Base-by-base conservation (phyloP, 2,888 invertebrate species). In the Hirtodrosophila duncani region DNA sequence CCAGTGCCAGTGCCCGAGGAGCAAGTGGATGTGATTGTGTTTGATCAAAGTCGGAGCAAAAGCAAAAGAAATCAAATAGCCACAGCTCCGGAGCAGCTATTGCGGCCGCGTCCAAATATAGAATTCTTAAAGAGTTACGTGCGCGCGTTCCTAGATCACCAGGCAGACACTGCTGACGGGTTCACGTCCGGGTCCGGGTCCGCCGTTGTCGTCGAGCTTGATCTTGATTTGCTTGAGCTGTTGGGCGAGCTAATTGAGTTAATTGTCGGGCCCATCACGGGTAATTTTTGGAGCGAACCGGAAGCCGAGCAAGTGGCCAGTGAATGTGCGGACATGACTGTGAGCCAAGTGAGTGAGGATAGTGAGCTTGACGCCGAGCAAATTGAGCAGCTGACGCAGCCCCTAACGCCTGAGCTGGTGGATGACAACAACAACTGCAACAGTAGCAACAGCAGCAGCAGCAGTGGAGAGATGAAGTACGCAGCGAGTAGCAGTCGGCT, bases 401-500 rank as follows among this genome's bases (percentile, higher is more conserved):
- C n/a, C n/a, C n/a, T n/a, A n/a, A n/a, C n/a, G n/a, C n/a, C n/a
- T n/a, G n/a, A n/a, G n/a, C n/a, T n/a, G n/a, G 38, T 67, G 52
- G 68, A 70, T 46, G 67, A 59, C 45, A 63, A 50, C 24, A 60
- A 33, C 36, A 63, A 11, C 18, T 49, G 8, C 13, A 63, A n/a
- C 36, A 48, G 2, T n/a, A 36, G 1, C 16, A 42, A 18, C 29
- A 48, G 30, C 18, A 20, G 17, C 37, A 14, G 24, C 16, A 26
- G 33, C 9, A 36, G 18, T n/a, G 8, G 6, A 39, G 78, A 78
- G 16, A 83, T 83, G 83, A 84, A 84, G 67, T 75, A 70, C 53
- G 82, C 83, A 53, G 61, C 77, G 51, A 81, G 68, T 37, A 55
- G 64, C 43, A 55, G 43, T 9, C 63, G 52, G 42, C 56, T 41